Conservation (phyloP, 2,113 vertebrate species). For the Brachypteracias leptosomus region DNA sequence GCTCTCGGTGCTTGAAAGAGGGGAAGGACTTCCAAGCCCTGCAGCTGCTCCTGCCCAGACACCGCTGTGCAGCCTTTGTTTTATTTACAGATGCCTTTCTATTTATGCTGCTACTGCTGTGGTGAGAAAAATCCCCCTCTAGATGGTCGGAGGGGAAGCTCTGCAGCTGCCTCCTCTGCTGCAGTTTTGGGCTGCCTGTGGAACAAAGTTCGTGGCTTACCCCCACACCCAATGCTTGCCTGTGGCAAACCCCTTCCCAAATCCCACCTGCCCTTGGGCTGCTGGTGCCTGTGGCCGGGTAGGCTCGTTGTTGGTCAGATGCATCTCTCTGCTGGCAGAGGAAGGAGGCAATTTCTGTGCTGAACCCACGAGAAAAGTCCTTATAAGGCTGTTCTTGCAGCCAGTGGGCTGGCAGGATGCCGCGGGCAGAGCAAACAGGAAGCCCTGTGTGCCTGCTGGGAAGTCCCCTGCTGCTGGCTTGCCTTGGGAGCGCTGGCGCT, state of each 20-base stretch:
- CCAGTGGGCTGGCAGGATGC: not conserved
- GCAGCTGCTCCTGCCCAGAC: constrained; percentile 16
- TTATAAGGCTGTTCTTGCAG: constrained; percentile 11
- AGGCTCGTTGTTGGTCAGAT: not conserved
- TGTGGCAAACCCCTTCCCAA: not conserved
- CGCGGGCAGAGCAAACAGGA: not conserved
- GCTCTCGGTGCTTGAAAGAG: not conserved
- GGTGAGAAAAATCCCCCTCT: not conserved
- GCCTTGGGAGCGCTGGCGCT: fast-evolving
- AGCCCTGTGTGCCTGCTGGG: not conserved
- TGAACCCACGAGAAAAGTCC: not conserved
- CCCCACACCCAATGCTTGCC: fast-evolving
- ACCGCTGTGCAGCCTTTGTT: constrained; percentile 12
- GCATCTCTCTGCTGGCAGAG: not conserved
- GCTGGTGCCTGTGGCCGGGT: not conserved
- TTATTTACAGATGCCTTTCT: constrained; percentile 52
- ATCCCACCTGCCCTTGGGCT: not conserved
- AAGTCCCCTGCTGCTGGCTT: not conserved
- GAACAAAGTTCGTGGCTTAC: not conserved
- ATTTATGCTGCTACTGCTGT: not conserved
- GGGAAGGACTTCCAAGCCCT: not conserved
- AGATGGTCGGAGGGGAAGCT: not conserved
- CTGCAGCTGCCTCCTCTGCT: not conserved
- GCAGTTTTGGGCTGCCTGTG: not conserved
- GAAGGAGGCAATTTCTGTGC: not conserved